A percentile compares a stretch with the other conserved stretches of the same genome.
Conservation (phyloP, 1,140 invertebrate genomes). For the Hyles euphorbiae region DNA sequence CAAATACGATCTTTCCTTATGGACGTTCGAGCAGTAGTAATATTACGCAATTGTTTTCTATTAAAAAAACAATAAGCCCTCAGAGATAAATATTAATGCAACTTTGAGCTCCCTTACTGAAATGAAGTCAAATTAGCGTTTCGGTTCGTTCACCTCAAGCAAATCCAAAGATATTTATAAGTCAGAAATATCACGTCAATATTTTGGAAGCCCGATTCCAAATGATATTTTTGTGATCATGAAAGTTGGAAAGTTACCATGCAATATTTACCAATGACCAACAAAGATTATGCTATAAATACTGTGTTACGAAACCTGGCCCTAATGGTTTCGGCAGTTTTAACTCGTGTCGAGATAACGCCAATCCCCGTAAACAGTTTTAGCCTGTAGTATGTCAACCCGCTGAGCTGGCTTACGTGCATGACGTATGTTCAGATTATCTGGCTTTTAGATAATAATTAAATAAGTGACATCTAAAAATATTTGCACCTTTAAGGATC, state of each 20-base stretch:
- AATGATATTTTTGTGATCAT: not conserved
- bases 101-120: too few relatives aligned
- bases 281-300: constrained; percentile 12
- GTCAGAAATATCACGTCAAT: too few relatives aligned
- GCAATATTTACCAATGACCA: not conserved
- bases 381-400: constrained; percentile 48
- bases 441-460: constrained; percentile 30
- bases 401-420: constrained; percentile 41
- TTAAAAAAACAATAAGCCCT: too few relatives aligned
- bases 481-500: too few relatives aligned
- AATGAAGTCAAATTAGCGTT: too few relatives aligned
- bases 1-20: too few relatives aligned
- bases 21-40: too few relatives aligned
- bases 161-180: too few relatives aligned
- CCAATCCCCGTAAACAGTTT: constrained; percentile 55
- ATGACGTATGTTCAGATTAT: constrained; percentile 57
- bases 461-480: constrained; percentile 8
- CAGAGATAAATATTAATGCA: too few relatives aligned
- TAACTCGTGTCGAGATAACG: constrained; percentile 49
- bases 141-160: too few relatives aligned
- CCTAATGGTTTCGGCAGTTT: constrained; percentile 54
- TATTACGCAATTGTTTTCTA: too few relatives aligned
- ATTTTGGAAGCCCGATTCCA: too few relatives aligned
- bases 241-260: not conserved
- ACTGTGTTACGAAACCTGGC: constrained; percentile 22